Conservation (phyloP, 2,888 invertebrate species). For the Dinocampus coccinellae region DNA sequence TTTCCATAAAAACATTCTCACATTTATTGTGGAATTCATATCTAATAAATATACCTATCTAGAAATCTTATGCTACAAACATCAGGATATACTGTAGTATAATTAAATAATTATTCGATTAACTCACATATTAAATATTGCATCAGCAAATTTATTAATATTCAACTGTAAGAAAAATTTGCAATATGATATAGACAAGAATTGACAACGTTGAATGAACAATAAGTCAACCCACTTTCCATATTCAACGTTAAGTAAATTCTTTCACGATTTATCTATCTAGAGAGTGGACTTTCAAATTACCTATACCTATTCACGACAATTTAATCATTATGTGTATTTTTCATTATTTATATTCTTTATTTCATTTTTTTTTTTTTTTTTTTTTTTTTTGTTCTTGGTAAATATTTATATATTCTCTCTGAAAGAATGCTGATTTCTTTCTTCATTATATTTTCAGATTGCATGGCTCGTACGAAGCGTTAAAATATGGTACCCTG, state of each 20-base stretch:
- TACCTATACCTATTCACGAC: not conserved
- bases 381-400: not conserved
- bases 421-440: conserved; percentile 19
- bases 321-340: not conserved
- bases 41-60: not conserved
- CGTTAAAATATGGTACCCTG: conserved; percentile 90
- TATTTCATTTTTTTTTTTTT: not conserved
- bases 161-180: not conserved
- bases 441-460: conserved; percentile 68
- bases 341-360: not conserved
- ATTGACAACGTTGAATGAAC: conserved; percentile 3
- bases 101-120: not conserved
- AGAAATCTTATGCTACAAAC: conserved; percentile 2
- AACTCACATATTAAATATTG: not conserved
- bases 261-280: conserved; percentile 6
- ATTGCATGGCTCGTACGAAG: conserved; percentile 93
- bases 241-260: not conserved
- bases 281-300: conserved; percentile 1
- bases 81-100: conserved; percentile 43
- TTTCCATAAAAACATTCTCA: conserved; percentile 63
- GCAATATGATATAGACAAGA: not conserved
- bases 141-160: not conserved
- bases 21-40: conserved; percentile 41
- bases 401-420: conserved; percentile 20
- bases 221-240: not conserved